These are phyloP conservation scores for Oithona nana DNA, from an alignment of 2,888 invertebrate genomes.

Conservation along the genomic window DNA sequence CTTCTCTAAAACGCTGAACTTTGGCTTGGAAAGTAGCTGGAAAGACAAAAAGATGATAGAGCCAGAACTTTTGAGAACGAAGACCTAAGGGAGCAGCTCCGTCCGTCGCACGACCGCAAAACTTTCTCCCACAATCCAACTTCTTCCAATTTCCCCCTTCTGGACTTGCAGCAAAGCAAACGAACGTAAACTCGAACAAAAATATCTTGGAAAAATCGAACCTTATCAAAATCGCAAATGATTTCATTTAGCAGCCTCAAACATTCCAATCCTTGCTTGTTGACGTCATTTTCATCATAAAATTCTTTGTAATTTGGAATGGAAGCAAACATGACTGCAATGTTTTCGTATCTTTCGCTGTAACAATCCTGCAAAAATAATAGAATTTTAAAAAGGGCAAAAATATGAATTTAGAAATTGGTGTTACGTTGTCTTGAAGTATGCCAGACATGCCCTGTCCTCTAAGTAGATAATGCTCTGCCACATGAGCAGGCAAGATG, in stretches of 20 bases:
- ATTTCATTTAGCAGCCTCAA: constrained; percentile 84
- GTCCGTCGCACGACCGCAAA: no score
- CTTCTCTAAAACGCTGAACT: constrained; percentile 89
- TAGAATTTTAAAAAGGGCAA: constrained; percentile 12
- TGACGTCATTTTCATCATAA: constrained; percentile 88
- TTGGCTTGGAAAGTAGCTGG: constrained; percentile 70
- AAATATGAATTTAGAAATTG: not conserved
- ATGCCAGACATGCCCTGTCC: not conserved
- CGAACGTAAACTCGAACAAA: no score
- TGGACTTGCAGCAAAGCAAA: no score
- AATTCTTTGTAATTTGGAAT: constrained; percentile 96
- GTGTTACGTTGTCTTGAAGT: not conserved
- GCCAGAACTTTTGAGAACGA: no score
- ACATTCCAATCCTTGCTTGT: constrained; percentile 87
- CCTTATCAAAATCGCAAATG: constrained; percentile 94
- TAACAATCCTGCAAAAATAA: constrained; percentile 52
- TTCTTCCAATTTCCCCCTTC: no score
- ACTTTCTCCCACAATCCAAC: no score
- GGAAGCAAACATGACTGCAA: constrained; percentile 94
- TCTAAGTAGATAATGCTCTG: constrained; percentile 57
- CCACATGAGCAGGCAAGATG: constrained; percentile 87
- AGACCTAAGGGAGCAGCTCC: no score
- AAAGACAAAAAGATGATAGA: constrained; percentile 22
- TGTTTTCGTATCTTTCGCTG: constrained; percentile 76
- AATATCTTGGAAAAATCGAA: no score